Conservation (phyloP, 2,888 invertebrate genomes). For the Coecobrya sp. region DNA sequence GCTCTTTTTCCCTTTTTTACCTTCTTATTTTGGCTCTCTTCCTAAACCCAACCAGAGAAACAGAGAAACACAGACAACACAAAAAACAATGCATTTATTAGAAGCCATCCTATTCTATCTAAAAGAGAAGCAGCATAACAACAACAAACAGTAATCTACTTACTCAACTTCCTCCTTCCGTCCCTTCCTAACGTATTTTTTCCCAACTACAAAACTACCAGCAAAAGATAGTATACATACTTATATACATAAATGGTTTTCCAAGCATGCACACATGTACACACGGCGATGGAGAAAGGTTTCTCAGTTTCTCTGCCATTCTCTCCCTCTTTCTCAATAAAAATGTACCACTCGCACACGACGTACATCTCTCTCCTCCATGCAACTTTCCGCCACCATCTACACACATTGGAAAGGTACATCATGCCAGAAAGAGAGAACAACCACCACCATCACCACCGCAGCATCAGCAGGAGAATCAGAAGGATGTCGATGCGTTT, state of each 20-base stretch:
- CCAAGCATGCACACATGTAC: not conserved
- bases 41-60: not conserved
- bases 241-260: not conserved
- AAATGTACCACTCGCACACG: not conserved
- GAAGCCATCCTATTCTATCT: no score
- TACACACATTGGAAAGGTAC: constrained; percentile 18
- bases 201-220: not conserved
- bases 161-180: constrained; percentile 32
- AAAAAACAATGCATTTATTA: not conserved
- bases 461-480: constrained; percentile 37
- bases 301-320: constrained; percentile 38
- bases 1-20: not conserved
- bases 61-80: not conserved
- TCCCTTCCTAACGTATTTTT: not conserved
- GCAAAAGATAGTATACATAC: no score
- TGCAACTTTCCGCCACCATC: not conserved
- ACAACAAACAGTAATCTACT: not conserved
- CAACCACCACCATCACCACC: constrained; percentile 4
- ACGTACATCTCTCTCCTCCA: not conserved
- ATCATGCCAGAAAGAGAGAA: not conserved
- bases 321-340: not conserved
- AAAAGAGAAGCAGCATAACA: not conserved
- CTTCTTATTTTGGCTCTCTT: not conserved
- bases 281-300: constrained; percentile 74
- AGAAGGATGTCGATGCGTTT: constrained; percentile 40